Evolutionary conservation across 2,888 invertebrate species (phyloP).

Genomic region (Dione vanillae): DNA sequence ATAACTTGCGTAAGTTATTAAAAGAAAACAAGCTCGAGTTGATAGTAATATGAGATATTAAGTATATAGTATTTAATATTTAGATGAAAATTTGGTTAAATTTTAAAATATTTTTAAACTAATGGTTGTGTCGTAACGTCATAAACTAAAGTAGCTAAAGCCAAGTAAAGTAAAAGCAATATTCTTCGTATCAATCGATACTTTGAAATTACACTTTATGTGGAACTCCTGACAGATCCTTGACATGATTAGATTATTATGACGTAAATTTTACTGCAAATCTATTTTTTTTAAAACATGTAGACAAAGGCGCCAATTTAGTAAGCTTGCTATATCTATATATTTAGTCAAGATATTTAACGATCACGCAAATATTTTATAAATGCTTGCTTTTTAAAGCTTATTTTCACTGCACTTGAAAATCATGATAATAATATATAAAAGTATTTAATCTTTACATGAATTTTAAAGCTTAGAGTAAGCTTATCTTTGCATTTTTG

Average conservation of each 20-base stretch:
- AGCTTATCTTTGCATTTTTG: slow-evolving; percentile 11
- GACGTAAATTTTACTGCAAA: not conserved
- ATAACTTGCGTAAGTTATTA: too few relatives aligned
- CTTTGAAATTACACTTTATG: not conserved
- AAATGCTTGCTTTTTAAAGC: not conserved
- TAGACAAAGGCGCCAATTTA: not conserved
- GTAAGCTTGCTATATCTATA: not conserved
- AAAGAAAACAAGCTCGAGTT: too few relatives aligned
- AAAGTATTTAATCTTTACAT: not conserved
- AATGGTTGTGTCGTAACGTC: too few relatives aligned
- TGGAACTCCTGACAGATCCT: slow-evolving; percentile 11
- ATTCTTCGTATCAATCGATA: slow-evolving; percentile 11
- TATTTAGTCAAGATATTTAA: not conserved
- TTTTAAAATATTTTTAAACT: too few relatives aligned
- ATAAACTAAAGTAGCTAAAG: not conserved
- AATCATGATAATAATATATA: not conserved
- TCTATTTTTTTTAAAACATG: not conserved
- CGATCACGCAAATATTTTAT: not conserved
- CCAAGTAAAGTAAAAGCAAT: not conserved
- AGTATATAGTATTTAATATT: not conserved
- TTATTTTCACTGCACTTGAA: not conserved
- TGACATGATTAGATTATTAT: slow-evolving; percentile 10
- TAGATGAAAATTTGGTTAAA: not conserved
- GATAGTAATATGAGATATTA: too few relatives aligned
- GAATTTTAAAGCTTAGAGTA: not conserved